A percentile compares a stretch with the other conserved stretches of the same genome.
Evolutionary conservation across 1,140 invertebrate species (phyloP).

Genomic region (Atta texana): DNA sequence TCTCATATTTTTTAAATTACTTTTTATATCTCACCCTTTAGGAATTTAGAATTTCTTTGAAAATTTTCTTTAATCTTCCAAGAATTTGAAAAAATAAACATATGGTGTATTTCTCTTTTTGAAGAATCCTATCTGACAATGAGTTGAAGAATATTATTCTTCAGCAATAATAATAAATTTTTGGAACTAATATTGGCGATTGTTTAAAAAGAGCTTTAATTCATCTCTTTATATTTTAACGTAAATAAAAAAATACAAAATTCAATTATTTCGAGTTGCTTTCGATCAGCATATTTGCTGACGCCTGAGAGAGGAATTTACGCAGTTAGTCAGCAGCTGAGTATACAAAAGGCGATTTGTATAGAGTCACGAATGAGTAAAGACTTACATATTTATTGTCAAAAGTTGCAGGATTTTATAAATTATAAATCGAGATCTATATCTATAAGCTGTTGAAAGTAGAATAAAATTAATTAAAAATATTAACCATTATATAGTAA

Average conservation of each 20-base stretch:
- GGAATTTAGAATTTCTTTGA: background rate
- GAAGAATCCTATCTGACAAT: background rate
- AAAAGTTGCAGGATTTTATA: background rate
- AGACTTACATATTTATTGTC: background rate
- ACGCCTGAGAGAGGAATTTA: slow-evolving; percentile 14
- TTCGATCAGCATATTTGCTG: background rate
- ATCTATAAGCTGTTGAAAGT: background rate
- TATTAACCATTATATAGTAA: no score
- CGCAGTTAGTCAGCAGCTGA: slow-evolving; percentile 46
- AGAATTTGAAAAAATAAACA: background rate
- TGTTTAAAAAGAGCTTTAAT: background rate
- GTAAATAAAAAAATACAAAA: background rate
- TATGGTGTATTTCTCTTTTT: background rate
- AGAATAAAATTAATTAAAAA: background rate
- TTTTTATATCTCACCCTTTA: background rate
- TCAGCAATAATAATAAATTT: background rate
- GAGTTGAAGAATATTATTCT: background rate
- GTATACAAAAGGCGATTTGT: slow-evolving; percentile 33
- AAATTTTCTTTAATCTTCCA: background rate
- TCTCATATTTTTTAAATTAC: background rate
- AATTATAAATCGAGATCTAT: background rate
- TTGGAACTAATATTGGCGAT: background rate
- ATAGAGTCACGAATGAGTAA: slow-evolving; percentile 53
- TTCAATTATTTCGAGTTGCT: background rate
- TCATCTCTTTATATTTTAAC: background rate